Conservation (phyloP, 2,797 vertebrate species). For the Zenarchopterus dispar region DNA sequence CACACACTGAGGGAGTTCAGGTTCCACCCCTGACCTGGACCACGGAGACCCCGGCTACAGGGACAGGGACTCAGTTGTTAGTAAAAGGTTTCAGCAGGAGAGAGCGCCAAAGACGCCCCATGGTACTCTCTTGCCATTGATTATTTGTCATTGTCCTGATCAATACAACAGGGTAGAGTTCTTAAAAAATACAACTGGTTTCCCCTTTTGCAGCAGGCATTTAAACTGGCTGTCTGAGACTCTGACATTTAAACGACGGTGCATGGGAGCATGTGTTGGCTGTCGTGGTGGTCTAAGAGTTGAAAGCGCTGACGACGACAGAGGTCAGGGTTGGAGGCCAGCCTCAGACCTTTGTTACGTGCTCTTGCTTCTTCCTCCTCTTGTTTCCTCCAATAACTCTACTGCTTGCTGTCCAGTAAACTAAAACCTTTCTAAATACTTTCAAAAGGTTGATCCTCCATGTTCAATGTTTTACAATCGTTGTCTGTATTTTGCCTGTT, state of each 20-base stretch:
- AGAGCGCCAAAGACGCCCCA: slow-evolving; percentile 7
- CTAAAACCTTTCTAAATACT: background rate
- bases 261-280: background rate
- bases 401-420: slow-evolving; percentile 17
- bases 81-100: slow-evolving; percentile 25
- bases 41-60: slow-evolving; percentile 25
- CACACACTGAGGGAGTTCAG: slow-evolving; percentile 43
- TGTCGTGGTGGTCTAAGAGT: slow-evolving; percentile 10
- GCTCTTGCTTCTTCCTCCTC: slow-evolving; percentile 4
- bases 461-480: too few relatives aligned
- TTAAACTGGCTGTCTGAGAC: background rate
- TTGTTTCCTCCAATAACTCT: slow-evolving; percentile 31
- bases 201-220: background rate
- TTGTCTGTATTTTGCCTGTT: too few relatives aligned
- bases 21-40: slow-evolving; percentile 62
- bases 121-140: slow-evolving; percentile 1
- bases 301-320: slow-evolving; percentile 10
- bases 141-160: slow-evolving; percentile 20
- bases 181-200: background rate
- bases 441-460: background rate
- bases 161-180: slow-evolving; percentile 7
- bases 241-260: slow-evolving; percentile 34
- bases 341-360: slow-evolving; percentile 7
- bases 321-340: slow-evolving; percentile 1
- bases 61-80: slow-evolving; percentile 70